Percentiles rank a stretch among this genome's conserved stretches.
Conservation (phyloP, 1,140 invertebrate species). For the Condylostylus longicornis region DNA sequence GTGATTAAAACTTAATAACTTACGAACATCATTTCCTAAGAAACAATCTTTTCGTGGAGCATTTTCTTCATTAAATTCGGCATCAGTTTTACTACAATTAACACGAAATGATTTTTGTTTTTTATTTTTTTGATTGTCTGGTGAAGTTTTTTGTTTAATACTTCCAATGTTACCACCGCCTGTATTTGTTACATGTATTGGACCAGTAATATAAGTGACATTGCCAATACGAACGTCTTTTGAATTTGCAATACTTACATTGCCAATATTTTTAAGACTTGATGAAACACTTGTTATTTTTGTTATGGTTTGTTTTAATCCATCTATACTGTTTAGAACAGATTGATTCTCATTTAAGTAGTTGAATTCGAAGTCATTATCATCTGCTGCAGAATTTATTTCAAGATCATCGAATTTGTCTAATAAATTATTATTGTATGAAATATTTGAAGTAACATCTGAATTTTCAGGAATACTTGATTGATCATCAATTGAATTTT, state of each 20-base stretch:
- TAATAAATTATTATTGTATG: too few species aligned
- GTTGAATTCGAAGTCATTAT: too few species aligned
- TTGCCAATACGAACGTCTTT: slow-evolving; percentile 32
- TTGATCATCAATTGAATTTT: too few species aligned
- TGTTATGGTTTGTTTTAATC: too few species aligned
- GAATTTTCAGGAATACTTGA: too few species aligned
- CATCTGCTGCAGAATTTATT: too few species aligned
- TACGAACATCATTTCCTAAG: background rate
- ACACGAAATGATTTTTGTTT: slow-evolving; percentile 14
- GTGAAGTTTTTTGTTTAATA: background rate
- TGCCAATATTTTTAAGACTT: slow-evolving; percentile 26
- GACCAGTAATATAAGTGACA: slow-evolving; percentile 32
- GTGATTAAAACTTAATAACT: too few species aligned
- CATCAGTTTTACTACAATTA: slow-evolving; percentile 15
- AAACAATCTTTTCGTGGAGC: background rate
- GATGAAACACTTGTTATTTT: too few species aligned
- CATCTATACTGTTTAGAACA: too few species aligned
- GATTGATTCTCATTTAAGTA: too few species aligned
- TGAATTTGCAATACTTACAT: slow-evolving; percentile 30
- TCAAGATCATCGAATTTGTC: too few species aligned
- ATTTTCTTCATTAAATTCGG: slow-evolving; percentile 2
- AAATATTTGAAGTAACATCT: too few species aligned
- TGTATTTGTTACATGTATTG: slow-evolving; percentile 27
- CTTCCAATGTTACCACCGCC: background rate
- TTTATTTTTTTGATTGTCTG: background rate